These are phyloP conservation scores for Drosophila maculinotata DNA, from an alignment of 2,888 invertebrate genomes.

Conservation along the genomic window DNA sequence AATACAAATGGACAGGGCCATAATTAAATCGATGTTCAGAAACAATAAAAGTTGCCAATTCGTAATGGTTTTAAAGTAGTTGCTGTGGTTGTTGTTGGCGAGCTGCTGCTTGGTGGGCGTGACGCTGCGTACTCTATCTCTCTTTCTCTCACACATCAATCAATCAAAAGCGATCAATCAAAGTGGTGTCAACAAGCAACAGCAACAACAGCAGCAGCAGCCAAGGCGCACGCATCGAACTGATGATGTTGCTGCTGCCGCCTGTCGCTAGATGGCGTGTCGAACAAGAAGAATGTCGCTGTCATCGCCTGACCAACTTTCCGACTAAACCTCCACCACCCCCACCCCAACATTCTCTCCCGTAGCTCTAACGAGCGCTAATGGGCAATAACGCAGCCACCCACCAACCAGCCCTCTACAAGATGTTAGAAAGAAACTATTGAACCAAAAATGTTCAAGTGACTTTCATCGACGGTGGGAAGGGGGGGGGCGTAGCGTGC, in stretches of 20 bases:
- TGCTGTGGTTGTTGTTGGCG: background rate
- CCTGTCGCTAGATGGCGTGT: constrained; percentile 74
- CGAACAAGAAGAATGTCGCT: constrained; percentile 67
- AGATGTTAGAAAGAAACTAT: constrained; percentile 53
- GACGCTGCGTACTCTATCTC: background rate
- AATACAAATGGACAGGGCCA: constrained; percentile 37
- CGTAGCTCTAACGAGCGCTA: constrained; percentile 68
- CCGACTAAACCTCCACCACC: constrained; percentile 12
- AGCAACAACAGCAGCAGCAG: constrained; percentile 25
- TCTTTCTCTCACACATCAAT: constrained; percentile 53
- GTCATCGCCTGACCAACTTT: constrained; percentile 59
- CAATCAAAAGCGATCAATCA: constrained; percentile 75
- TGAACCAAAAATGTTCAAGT: constrained; percentile 62
- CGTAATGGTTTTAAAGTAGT: constrained; percentile 63
- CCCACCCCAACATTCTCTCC: background rate
- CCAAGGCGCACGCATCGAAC: constrained; percentile 38
- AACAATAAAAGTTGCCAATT: constrained; percentile 69
- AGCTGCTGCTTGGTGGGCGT: constrained; percentile 16
- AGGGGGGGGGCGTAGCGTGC: no score
- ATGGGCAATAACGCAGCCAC: constrained; percentile 46
- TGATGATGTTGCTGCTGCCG: constrained; percentile 47
- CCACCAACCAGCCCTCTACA: background rate
- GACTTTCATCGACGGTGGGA: no score
- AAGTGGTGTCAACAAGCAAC: constrained; percentile 64
- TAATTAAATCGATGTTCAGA: constrained; percentile 67